Base-by-base conservation (phyloP, 2,888 invertebrate species). In the Macaria liturata region DNA sequence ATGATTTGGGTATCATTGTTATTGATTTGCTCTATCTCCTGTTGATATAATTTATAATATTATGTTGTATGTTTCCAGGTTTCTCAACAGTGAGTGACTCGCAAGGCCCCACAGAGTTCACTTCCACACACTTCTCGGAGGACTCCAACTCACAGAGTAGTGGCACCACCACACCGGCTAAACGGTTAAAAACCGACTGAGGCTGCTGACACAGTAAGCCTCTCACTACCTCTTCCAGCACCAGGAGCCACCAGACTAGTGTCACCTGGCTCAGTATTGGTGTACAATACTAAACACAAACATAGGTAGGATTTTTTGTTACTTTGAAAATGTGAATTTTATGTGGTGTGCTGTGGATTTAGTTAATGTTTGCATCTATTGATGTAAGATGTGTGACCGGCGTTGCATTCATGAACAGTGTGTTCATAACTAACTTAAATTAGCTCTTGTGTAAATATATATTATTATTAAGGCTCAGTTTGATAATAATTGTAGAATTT, bases 1-100 rank as follows among this genome's bases (percentile, higher is more conserved):
- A 2, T 20, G 20, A 20, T 20, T 20, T 20, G 20, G 20, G 20
- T 20, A 20, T 20, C 20, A 20, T 20, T 20, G 20, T 20, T 20
- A 20, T 20, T 20, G 20, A 20, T 20, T 20, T 20, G 20, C 2
- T 20, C 20, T 20, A 20, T 20, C 2, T 20, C 20, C 2, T 20
- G 20, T 20, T 20, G 2, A 20, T 20, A 20, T 20, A 20, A 20
- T 20, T n/a, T n/a, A 3, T 1, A 37, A 37, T 37, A 7, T 37
- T 2, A 20, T 20, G 20, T 20, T 42, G 42, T 42, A 42, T 42
- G 8, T 86, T 89, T 7, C 3, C 83, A 97, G 97, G 97, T 92
- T 97, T 97, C 83, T 97, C 97, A 20, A 96, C 97, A 68, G 97
- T 97, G 5, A 97, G 97, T 80, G 97, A 97, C 85, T 97, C 97